Evolutionary conservation across 2,797 vertebrate species (phyloP), one percentile per base, ranked within the genome.

Genomic region (Phoebastria nigripes): DNA sequence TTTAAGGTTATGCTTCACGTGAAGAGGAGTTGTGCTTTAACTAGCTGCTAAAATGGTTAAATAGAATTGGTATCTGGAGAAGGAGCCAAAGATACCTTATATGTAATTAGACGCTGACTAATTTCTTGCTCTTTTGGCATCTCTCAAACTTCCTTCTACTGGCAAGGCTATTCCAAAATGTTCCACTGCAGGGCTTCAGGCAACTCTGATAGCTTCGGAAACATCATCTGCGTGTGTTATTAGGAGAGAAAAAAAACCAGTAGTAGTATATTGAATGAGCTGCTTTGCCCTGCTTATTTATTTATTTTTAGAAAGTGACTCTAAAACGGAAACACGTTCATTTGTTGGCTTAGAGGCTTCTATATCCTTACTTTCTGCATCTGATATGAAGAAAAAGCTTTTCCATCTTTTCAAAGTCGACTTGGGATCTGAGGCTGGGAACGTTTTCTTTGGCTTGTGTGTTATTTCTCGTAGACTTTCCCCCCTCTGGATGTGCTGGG

Each of bases 241-340:
- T 31, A 39, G 66, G 69, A 52, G 61, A 35, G 11, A 2, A 10
- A 31, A 51, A 25, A 39, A 26, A 15, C 37, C 37, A 37, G 2
- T 4, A 21, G 15, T 9, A 2, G 31, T 17, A 2, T 37, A 22
- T 61, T 25, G 70, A 49, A 20, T 2, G 65, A 62, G 73, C 74
- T 35, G 80, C 88, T 76, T 21, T 77, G 14, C 35, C 58, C 72
- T 72, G 24, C 6, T 81, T 12, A n/a, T 80, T 94, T 80, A 73
- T 66, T 93, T 61, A 61, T 81, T 78, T 82, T 18, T 26, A 25
- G 69, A 3, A 24, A 84, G 31, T 8, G 29, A 2, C 72, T 90
- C 37, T 37, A 1, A 80, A 59, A 24, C 4, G 2, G 29, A 56
- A 78, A 15, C 31, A 1, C 2, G 0, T 26, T 29, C 37, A 0